Percentiles rank a stretch among this genome's conserved stretches.
Conservation (phyloP, 2,113 vertebrate species). For the Butastur rufipennis region DNA sequence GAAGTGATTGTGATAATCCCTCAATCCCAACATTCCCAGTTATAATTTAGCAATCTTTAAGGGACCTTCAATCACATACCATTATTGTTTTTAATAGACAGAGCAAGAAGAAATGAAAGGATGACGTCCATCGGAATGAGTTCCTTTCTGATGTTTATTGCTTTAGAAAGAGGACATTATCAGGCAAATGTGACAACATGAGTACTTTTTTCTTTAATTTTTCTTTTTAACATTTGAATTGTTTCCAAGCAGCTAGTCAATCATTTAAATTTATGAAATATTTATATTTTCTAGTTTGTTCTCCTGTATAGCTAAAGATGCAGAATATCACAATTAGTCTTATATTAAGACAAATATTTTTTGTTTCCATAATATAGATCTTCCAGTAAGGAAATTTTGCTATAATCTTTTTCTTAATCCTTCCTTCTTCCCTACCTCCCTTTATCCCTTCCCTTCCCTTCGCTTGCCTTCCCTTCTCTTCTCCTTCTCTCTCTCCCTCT, state of each 20-base stretch:
- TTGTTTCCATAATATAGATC: background rate
- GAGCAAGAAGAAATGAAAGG: background rate
- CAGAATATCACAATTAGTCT: background rate
- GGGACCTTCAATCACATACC: background rate
- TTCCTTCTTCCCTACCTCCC: background rate
- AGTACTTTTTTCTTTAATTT: accelerated
- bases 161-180: background rate
- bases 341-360: background rate
- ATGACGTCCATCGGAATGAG: background rate
- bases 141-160: background rate
- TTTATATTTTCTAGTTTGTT: background rate
- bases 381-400: background rate
- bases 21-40: background rate
- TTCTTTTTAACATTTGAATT: background rate
- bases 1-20: background rate
- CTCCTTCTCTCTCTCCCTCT: background rate
- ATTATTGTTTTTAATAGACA: background rate
- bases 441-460: background rate
- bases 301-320: background rate
- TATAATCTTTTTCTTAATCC: background rate
- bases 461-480: background rate
- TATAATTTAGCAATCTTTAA: background rate
- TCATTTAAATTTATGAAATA: background rate
- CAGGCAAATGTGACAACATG: background rate
- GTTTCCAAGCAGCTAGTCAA: background rate